Evolutionary conservation across 2,888 invertebrate species (phyloP), one percentile per base, ranked within the genome.

Genomic region (Gonocerus acuteangulatus): DNA sequence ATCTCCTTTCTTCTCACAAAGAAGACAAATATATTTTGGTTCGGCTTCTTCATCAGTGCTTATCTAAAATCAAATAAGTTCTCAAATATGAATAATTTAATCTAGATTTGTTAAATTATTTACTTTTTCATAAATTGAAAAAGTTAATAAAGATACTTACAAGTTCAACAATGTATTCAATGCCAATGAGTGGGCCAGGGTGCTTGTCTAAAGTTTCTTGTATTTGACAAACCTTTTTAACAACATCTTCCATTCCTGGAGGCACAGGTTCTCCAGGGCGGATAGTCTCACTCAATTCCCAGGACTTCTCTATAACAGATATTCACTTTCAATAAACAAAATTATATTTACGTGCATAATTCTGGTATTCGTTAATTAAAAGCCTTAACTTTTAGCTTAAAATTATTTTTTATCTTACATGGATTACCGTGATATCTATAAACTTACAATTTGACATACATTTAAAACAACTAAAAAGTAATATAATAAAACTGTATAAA

Each of bases 1-100:
- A 72, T 88, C 86, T 39, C 89, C 88, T 68, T 84, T 83, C 73
- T 88, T 89, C 70, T 82, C 81, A 73, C 90, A 91, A 64, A 90
- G 76, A 67, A 86, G 79, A 75, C 90, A 91, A 54, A 84, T 77
- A 74, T 90, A 90, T 54, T 80, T 75, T 0, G 88, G 86, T 73
- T 87, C 87, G 70, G 80, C 78, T 66, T 82, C 81, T 6, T 78
- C 74, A 69, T 57, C 56, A 7, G 36, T 36, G 23, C 49, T 59
- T 21, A 58, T 34, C 61, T 61, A 15, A 48, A 59, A 42, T 2
- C 2, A 51, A 18, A 51, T 22, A 48, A 21, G n/a, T n/a, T n/a
- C 15, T 11, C 44, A 44, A 15, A 44, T 11, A 44, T 6, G n/a
- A 44, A 15, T 44, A 15, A 44, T 6, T n/a, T n/a, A n/a, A n/a